Conservation (phyloP, 2,113 vertebrate species). For the Plectropomus leopardus region DNA sequence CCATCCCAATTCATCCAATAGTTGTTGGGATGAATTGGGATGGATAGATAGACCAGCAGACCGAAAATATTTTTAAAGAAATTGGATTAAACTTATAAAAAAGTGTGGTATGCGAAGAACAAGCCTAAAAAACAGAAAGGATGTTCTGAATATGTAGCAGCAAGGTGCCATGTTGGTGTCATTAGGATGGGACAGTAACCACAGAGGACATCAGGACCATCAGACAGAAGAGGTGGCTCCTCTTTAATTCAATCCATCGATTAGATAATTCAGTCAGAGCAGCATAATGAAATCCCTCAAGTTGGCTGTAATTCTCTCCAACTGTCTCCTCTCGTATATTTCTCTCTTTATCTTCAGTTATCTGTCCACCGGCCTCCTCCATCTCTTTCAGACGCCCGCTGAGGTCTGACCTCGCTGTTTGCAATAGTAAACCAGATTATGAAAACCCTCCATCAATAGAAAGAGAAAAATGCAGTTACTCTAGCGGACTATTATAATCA, state of each 20-base stretch:
- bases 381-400: not conserved
- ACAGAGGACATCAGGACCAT: conserved; percentile 11
- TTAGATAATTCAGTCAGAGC: conserved; percentile 55
- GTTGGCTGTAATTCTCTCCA: conserved; percentile 46
- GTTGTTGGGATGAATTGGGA: no score
- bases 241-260: conserved; percentile 56
- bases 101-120: no score
- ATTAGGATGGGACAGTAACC: not conserved
- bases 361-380: not conserved
- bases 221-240: conserved; percentile 21
- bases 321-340: conserved; percentile 35
- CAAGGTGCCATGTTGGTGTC: not conserved
- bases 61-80: no score
- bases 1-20: no score
- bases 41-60: no score
- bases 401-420: not conserved
- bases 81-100: no score
- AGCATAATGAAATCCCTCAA: conserved; percentile 68
- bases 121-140: no score
- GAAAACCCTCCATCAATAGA: no score
- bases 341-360: conserved; percentile 17
- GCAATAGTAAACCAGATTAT: no score
- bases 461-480: no score
- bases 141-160: no score
- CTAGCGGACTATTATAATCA: no score